Percentiles rank a stretch among this genome's conserved stretches.
phyloP scores from a whole-genome alignment of 2,113 vertebrate genomes.

The Cinclus mexicanus region DNA sequence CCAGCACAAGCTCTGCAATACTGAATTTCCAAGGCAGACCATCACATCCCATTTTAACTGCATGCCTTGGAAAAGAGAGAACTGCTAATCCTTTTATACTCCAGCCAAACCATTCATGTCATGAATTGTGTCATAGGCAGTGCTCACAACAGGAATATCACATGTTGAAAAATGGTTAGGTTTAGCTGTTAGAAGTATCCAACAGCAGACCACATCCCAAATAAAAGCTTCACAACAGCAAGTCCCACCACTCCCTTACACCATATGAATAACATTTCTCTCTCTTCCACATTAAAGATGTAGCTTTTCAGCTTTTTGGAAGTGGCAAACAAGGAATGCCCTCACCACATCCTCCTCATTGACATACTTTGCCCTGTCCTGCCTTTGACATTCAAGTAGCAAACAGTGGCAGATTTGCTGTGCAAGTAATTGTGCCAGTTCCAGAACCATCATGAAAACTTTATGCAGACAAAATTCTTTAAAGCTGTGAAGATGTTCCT shows the following conservation, averaged over 20 bases:
- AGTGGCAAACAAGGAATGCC: neutral
- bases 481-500: neutral
- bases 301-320: neutral
- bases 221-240: neutral
- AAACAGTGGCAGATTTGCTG: neutral
- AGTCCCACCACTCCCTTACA: neutral
- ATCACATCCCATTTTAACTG: neutral
- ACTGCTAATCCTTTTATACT: neutral
- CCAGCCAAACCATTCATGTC: neutral
- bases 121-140: neutral
- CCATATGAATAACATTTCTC: neutral
- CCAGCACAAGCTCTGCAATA: neutral
- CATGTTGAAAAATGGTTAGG: neutral
- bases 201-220: neutral
- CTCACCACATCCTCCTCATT: neutral
- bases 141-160: neutral
- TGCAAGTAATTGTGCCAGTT: neutral
- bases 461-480: neutral
- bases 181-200: neutral
- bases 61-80: neutral
- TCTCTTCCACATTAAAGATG: neutral
- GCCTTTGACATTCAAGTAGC: neutral
- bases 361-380: neutral
- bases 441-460: neutral
- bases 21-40: neutral